Percentiles rank a stretch among this genome's conserved stretches.
These are phyloP conservation scores for Chrysocyon brachyurus DNA, from an alignment of 2,797 vertebrate genomes.

Conservation along the genomic window DNA sequence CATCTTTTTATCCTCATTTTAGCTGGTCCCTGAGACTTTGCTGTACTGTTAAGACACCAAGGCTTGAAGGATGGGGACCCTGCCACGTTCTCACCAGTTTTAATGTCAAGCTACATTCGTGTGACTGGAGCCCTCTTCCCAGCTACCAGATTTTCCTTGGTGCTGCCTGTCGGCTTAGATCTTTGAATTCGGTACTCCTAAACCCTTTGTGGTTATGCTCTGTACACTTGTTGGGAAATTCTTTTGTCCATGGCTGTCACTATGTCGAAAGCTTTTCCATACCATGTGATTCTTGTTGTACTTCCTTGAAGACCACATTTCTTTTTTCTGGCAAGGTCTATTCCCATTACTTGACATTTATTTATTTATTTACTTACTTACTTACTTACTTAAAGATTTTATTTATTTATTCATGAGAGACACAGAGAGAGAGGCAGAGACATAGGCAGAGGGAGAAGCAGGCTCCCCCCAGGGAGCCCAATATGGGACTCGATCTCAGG, in stretches of 20 bases:
- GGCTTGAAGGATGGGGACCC: background rate
- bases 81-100: background rate
- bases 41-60: background rate
- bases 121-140: background rate
- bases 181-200: background rate
- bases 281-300: background rate
- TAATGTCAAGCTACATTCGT: background rate
- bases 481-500: no score
- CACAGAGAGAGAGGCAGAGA: no score
- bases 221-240: background rate
- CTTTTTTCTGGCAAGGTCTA: background rate
- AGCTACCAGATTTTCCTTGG: conserved; percentile 22
- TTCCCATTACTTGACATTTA: conserved; percentile 41
- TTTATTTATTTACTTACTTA: conserved; percentile 45
- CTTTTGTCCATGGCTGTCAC: background rate
- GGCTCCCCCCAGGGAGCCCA: no score
- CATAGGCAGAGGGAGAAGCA: no score
- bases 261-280: conserved; percentile 41
- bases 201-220: background rate
- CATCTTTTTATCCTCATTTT: background rate
- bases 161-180: conserved; percentile 4
- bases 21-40: background rate
- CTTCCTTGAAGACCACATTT: conserved; percentile 19
- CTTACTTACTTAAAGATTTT: no score
- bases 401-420: no score